Evolutionary conservation across 2,797 vertebrate genomes (phyloP).

Genomic region (Centroberyx gerrardi): DNA sequence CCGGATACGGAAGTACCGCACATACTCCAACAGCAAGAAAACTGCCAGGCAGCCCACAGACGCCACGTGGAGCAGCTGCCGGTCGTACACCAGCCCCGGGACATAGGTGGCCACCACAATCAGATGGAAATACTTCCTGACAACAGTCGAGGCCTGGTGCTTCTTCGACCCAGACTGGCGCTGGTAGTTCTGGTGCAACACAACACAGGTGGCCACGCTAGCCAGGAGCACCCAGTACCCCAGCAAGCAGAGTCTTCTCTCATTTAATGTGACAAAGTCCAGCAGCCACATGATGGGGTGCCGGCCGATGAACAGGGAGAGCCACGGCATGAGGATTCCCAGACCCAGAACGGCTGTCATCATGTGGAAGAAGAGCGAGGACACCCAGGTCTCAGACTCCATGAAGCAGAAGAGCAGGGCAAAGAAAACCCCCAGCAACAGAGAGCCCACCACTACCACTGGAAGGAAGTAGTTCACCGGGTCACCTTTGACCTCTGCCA

Average conservation of each 20-base stretch:
- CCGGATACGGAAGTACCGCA: conserved; percentile 94
- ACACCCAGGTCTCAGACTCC: conserved; percentile 96
- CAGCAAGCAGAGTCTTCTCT: conserved; percentile 89
- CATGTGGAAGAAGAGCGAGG: conserved; percentile 95
- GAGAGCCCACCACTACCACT: conserved; percentile 90
- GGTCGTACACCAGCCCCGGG: conserved; percentile 94
- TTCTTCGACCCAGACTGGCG: conserved; percentile 91
- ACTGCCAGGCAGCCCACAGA: conserved; percentile 91
- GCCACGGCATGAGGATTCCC: conserved; percentile 95
- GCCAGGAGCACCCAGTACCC: conserved; percentile 91
- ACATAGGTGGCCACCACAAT: conserved; percentile 94
- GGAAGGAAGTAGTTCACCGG: conserved; percentile 94
- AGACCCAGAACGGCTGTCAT: conserved; percentile 94
- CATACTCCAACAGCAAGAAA: conserved; percentile 92
- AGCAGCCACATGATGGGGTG: conserved; percentile 95
- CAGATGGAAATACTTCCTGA: conserved; percentile 96
- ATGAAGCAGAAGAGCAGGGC: conserved; percentile 95
- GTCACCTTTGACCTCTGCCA: conserved; percentile 89
- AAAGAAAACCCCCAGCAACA: conserved; percentile 94
- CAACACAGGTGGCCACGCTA: conserved; percentile 87
- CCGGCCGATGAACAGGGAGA: conserved; percentile 92
- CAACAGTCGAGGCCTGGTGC: conserved; percentile 91
- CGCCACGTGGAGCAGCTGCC: conserved; percentile 91
- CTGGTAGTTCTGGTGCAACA: conserved; percentile 92
- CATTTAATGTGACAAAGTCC: conserved; percentile 90